These are phyloP conservation scores for Drosophila imparisetae DNA, from an alignment of 2,888 invertebrate species.

Conservation along the genomic window DNA sequence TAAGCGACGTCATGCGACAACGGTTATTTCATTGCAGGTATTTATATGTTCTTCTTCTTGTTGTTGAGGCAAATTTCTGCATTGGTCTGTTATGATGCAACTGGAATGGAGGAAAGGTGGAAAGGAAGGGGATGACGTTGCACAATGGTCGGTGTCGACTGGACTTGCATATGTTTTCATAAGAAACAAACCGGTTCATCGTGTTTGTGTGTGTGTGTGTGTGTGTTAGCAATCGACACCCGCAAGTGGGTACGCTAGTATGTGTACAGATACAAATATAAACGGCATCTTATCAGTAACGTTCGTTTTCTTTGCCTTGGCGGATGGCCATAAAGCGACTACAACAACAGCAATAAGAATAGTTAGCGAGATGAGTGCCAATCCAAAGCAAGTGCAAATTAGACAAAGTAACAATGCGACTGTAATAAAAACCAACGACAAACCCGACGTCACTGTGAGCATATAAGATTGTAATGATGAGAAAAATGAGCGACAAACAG, in stretches of 20 bases:
- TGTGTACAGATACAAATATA: slow-evolving; percentile 28
- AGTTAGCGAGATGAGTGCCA: slow-evolving; percentile 58
- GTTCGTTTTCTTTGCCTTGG: slow-evolving; percentile 62
- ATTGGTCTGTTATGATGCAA: slow-evolving; percentile 21
- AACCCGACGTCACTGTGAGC: slow-evolving; percentile 46
- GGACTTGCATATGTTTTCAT: slow-evolving; percentile 46
- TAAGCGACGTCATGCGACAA: slow-evolving; percentile 67
- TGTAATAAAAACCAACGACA: slow-evolving; percentile 15
- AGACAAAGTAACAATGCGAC: slow-evolving; percentile 22
- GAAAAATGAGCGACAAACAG: slow-evolving; percentile 8
- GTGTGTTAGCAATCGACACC: slow-evolving; percentile 49
- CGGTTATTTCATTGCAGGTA: slow-evolving; percentile 41
- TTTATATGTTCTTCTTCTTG: slow-evolving; percentile 9
- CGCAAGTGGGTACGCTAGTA: slow-evolving; percentile 46
- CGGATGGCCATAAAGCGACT: slow-evolving; percentile 51
- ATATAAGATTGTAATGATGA: slow-evolving; percentile 5
- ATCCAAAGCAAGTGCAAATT: slow-evolving; percentile 33
- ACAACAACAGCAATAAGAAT: slow-evolving; percentile 35
- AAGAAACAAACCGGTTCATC: slow-evolving; percentile 57
- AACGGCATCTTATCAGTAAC: slow-evolving; percentile 63
- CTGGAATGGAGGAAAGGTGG: not conserved
- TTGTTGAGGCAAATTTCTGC: slow-evolving; percentile 26
- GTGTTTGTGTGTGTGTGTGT: slow-evolving; percentile 25
- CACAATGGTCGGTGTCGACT: slow-evolving; percentile 26
- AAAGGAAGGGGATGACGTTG: slow-evolving; percentile 6